Conservation (phyloP, 2,797 vertebrate genomes). For the Danio choprae region DNA sequence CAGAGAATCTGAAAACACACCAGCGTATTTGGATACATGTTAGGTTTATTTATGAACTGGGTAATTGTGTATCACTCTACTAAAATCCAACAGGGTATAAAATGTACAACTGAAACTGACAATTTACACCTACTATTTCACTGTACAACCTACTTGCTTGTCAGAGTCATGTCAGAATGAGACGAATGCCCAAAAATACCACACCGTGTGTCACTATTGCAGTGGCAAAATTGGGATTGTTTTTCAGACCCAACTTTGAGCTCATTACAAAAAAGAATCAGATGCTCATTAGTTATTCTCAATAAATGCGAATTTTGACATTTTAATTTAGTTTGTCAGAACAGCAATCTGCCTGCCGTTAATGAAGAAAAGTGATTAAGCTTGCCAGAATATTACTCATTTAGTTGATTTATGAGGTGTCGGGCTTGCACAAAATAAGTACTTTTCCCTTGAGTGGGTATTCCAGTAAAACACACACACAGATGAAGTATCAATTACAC, state of each 20-base stretch:
- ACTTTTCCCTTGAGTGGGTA: slow-evolving; percentile 3
- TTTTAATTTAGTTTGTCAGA: neutral
- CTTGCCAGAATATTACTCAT: slow-evolving; percentile 3
- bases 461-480: slow-evolving; percentile 10
- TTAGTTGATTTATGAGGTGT: slow-evolving; percentile 2
- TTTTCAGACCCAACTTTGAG: neutral
- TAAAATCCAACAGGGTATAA: neutral
- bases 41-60: neutral
- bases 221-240: neutral
- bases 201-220: too few species aligned
- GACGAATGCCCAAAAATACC: neutral
- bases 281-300: neutral
- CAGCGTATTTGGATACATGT: neutral
- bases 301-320: neutral
- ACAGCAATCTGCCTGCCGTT: neutral
- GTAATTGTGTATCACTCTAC: neutral
- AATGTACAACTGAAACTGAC: neutral
- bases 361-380: slow-evolving; percentile 14
- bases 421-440: neutral
- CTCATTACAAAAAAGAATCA: neutral
- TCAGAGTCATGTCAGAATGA: neutral
- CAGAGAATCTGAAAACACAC: neutral
- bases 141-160: neutral
- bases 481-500: slow-evolving; percentile 27
- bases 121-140: neutral